phyloP scores from a whole-genome alignment of 2,888 invertebrate species.

The Limnephilus rhombicus region DNA sequence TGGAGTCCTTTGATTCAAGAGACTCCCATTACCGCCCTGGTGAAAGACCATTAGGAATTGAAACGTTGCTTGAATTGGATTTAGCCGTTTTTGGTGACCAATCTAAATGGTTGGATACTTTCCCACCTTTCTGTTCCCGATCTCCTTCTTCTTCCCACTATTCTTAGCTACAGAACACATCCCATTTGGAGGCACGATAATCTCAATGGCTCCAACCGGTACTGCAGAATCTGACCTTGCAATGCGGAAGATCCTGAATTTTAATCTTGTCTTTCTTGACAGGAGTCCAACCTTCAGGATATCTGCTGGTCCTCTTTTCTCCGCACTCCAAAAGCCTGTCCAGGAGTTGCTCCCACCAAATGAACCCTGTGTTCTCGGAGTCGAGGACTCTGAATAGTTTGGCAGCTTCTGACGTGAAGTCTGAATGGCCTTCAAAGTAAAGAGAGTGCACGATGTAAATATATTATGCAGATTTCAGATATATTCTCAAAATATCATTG shows the following conservation, averaged over 20 bases:
- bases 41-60: too few relatives aligned
- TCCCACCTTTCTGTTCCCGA: too few relatives aligned
- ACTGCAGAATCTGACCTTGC: conserved; percentile 70
- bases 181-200: too few relatives aligned
- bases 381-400: conserved; percentile 73
- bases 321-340: conserved; percentile 71
- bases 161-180: too few relatives aligned
- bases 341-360: conserved; percentile 74
- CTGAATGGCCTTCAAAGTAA: conserved; percentile 71
- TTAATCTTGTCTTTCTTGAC: conserved; percentile 67
- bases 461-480: not conserved
- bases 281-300: conserved; percentile 70
- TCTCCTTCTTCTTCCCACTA: too few relatives aligned
- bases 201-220: too few relatives aligned
- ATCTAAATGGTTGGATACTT: too few relatives aligned
- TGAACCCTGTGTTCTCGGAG: conserved; percentile 71
- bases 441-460: not conserved
- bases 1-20: too few relatives aligned
- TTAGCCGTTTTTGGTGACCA: too few relatives aligned
- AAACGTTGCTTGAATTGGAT: too few relatives aligned
- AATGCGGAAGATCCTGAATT: conserved; percentile 70
- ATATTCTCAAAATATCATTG: not conserved
- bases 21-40: too few relatives aligned
- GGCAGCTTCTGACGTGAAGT: conserved; percentile 72
- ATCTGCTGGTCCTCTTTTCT: conserved; percentile 71